These are phyloP conservation scores for Upupa epops DNA, from an alignment of 2,113 vertebrate species.

Conservation along the genomic window DNA sequence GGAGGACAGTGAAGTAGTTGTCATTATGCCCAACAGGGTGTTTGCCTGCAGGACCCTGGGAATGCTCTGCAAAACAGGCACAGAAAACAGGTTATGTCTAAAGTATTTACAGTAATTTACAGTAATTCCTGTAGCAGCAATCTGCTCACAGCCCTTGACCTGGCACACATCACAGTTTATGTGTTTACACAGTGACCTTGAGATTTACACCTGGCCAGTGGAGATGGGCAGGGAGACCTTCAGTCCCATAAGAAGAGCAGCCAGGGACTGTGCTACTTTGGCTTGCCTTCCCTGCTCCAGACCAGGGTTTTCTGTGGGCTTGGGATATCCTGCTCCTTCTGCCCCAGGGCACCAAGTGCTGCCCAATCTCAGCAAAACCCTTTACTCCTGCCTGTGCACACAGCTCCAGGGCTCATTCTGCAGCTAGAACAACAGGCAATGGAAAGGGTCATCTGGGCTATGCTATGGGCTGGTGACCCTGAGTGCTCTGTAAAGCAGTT, in stretches of 20 bases:
- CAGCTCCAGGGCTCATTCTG: background rate
- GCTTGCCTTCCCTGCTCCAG: background rate
- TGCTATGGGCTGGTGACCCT: background rate
- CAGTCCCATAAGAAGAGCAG: background rate
- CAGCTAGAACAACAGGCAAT: background rate
- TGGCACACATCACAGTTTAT: background rate
- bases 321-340: background rate
- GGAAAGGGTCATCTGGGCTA: background rate
- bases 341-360: slow-evolving; percentile 9
- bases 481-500: slow-evolving; percentile 15
- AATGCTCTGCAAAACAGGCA: background rate
- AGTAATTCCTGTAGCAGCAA: slow-evolving; percentile 28
- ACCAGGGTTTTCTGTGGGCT: background rate
- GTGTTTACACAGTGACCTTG: background rate
- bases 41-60: background rate
- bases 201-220: background rate
- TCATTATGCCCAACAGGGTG: background rate
- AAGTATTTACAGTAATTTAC: background rate
- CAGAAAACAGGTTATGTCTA: background rate
- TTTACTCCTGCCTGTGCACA: background rate
- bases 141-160: background rate
- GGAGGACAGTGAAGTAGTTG: background rate
- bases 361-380: background rate
- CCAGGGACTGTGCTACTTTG: background rate
- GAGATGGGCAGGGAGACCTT: background rate